phyloP scores from a whole-genome alignment of 2,797 vertebrate genomes.

The Pangasius djambal region DNA sequence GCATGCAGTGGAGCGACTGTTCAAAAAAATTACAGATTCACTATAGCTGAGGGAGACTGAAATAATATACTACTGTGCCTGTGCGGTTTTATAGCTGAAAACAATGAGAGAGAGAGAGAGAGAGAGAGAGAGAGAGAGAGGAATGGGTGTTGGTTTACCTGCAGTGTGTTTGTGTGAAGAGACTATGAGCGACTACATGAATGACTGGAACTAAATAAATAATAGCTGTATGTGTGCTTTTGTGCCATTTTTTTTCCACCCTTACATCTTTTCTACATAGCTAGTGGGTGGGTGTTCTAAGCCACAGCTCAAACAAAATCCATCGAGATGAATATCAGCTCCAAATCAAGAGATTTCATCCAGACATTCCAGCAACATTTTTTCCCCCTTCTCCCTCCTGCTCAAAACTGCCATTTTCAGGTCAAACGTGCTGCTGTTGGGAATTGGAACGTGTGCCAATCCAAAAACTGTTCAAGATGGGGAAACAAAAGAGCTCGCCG shows the following conservation, averaged over 20 bases:
- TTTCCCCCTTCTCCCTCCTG: background rate
- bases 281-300: conserved; percentile 31
- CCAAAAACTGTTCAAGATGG: conserved; percentile 40
- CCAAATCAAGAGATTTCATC: conserved; percentile 61
- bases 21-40: background rate
- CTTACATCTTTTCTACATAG: conserved; percentile 2
- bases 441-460: conserved; percentile 37
- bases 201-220: background rate
- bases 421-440: conserved; percentile 33
- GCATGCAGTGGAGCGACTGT: background rate
- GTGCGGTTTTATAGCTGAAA: background rate
- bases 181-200: background rate
- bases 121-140: background rate
- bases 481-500: conserved; percentile 8
- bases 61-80: background rate
- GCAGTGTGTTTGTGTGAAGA: background rate
- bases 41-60: background rate
- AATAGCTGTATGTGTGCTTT: background rate
- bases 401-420: conserved; percentile 33
- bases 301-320: conserved; percentile 58
- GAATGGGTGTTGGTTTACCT: background rate
- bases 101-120: background rate
- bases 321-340: conserved; percentile 61
- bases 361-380: conserved; percentile 60
- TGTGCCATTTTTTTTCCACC: background rate